Evolutionary conservation across 2,797 vertebrate genomes (phyloP), one percentile per base, ranked within the genome.

Genomic region (Emys orbicularis): DNA sequence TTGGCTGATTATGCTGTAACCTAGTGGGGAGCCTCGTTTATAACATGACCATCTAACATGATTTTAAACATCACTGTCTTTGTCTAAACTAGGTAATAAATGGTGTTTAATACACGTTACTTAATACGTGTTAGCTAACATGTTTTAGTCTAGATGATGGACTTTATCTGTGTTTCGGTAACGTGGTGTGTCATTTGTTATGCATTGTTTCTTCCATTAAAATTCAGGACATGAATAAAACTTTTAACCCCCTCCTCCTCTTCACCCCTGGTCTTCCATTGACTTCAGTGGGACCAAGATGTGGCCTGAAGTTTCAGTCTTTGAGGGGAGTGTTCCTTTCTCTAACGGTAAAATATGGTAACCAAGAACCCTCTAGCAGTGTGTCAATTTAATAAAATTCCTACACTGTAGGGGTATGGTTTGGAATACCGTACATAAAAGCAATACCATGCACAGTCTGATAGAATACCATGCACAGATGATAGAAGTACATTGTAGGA

Each of bases 51-150:
- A 83, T 83, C n/a, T 52, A 37, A 5, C 80, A 4, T 77, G 18
- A n/a, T 93, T 94, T 94, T 88, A 90, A 95, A 84, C 91, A 79
- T 92, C 37, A 47, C 23, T 52, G 8, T 79, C 50, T 44, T 94
- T 47, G 3, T 82, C 23, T 74, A 74, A 41, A 74, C 8, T 92
- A 2, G 18, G 90, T 84, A 59, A 15, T 27, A n/a, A 79, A 21
- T 44, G 6, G 52, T 53, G 34, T 27, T 84, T 83, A 15, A 88
- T 85, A 87, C 74, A 61, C 29, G 2, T 72, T 47, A 57, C 19
- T 90, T 31, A 85, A 79, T 77, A 4, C 27, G 4, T 47, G 57
- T 86, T 77, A 56, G 50, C 44, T 92, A 79, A 72, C 50, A 77
- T 5, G 68, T 19, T 79, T 27, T 93, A 79, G 87, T 81, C 68